Conservation (phyloP, 2,113 vertebrate species). For the Cavia aperea region DNA sequence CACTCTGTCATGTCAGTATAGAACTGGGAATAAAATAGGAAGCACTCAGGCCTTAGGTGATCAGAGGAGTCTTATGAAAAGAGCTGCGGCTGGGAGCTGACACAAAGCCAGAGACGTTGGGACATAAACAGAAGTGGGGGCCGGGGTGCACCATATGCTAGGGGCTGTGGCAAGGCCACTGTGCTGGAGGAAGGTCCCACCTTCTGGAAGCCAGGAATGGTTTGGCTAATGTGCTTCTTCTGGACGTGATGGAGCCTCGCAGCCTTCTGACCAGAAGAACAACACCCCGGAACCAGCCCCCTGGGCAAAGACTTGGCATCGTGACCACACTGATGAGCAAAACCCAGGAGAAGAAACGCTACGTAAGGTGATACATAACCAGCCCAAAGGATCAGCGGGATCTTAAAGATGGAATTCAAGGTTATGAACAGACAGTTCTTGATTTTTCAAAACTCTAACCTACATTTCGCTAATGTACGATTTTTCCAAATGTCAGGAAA, state of each 20-base stretch:
- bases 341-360: background rate
- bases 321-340: background rate
- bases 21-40: background rate
- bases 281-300: background rate
- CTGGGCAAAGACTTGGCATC: background rate
- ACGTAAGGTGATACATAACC: background rate
- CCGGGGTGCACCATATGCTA: background rate
- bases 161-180: background rate
- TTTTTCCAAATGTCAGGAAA: conserved; percentile 66
- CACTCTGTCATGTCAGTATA: background rate
- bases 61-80: background rate
- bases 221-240: background rate
- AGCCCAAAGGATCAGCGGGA: background rate
- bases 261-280: background rate
- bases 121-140: background rate
- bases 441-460: conserved; percentile 25
- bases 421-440: background rate
- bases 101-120: background rate
- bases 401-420: background rate
- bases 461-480: conserved; percentile 21
- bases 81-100: background rate
- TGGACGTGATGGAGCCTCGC: background rate
- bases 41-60: background rate
- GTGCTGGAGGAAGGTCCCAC: background rate
- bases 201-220: background rate